Evolutionary conservation across 1,140 invertebrate genomes (phyloP), one percentile per base, ranked within the genome.

Genomic region (Dreissena polymorpha): DNA sequence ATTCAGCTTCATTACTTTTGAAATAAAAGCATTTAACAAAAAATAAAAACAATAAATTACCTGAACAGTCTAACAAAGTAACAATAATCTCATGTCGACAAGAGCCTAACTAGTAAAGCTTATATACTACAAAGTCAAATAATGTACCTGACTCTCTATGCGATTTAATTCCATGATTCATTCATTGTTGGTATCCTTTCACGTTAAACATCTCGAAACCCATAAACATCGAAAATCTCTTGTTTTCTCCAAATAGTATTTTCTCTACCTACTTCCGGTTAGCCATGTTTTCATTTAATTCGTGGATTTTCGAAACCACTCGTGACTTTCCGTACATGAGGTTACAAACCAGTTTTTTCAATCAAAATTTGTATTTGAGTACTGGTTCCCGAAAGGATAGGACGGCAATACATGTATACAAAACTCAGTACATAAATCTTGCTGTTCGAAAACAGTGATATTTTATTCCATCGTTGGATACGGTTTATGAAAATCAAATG

Each of bases 241-340:
- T 55, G 51, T 25, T 23, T 57, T 74, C 76, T 72, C 64, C 49
- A 49, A 79, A 23, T 49, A 78, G 73, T 76, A 85, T 50, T 55
- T 57, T 83, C 80, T 85, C 85, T 77, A 79, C 85, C 87, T 89
- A 89, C 86, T 89, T 89, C 88, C 88, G 88, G 87, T 89, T 77
- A 60, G 77, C 86, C 83, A 86, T 88, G 49, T 64, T 50, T 77
- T 23, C 39, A n/a, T 39, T 39, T 39, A 2, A 39, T 39, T 39
- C 39, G 39, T 2, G 39, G 2, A 39, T 39, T 39, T 39, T 8
- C 39, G 39, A 39, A 39, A 39, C 2, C 8, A 39, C 39, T 39
- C 39, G 39, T 39, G 39, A 39, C 39, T 39, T 39, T 39, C 39
- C 39, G 39, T 39, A 39, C 3, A 39, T 39, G 8, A 39, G 39